Conservation (phyloP, 1,140 invertebrate species). For the fruit fly (Drosophila melanogaster) region Release_6_plus_ISO1_MT NT_033777.3:9692501-9693000, state of each 20-base stretch:
- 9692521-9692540: slow-evolving; percentile 26
- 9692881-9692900: background rate
- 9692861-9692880: background rate
- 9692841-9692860: background rate
- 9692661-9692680: slow-evolving; percentile 64
- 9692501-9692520: slow-evolving; percentile 90
- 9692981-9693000: slow-evolving; percentile 30
- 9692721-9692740: slow-evolving; percentile 48
- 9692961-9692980: background rate
- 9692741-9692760: slow-evolving; percentile 74
- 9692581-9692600: slow-evolving; percentile 99
- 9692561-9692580: slow-evolving; percentile 97
- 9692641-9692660: slow-evolving; percentile 71
- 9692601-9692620: slow-evolving; percentile 99
- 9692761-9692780: slow-evolving; percentile 81
- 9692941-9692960: background rate
- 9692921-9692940: too few relatives aligned
- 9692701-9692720: slow-evolving; percentile 35
- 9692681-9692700: slow-evolving; percentile 69
- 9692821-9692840: too few relatives aligned
- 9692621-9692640: slow-evolving; percentile 99
- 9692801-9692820: slow-evolving; percentile 36
- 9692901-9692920: too few relatives aligned
- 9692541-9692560: slow-evolving; percentile 2
- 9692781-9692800: slow-evolving; percentile 52